phyloP scores from a whole-genome alignment of 2,888 invertebrate genomes.

The Thymelicus acteon region DNA sequence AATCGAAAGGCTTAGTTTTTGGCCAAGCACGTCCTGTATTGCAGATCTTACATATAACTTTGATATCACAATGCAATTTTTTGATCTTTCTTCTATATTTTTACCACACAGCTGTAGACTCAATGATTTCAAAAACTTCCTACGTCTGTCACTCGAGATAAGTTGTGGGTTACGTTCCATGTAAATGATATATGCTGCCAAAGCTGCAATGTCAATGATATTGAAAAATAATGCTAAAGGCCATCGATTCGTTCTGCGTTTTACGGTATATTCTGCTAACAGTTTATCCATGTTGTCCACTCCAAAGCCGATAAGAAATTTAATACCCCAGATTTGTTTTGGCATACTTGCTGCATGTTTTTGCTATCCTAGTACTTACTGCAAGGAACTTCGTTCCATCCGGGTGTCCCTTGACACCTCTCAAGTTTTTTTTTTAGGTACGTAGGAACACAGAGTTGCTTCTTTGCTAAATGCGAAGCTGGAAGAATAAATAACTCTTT shows the following conservation, averaged over 20 bases:
- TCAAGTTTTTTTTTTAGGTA: constrained; percentile 36
- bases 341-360: no score
- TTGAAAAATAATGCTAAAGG: constrained; percentile 35
- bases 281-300: constrained; percentile 36
- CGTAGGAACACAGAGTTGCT: constrained; percentile 33
- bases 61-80: constrained; percentile 36
- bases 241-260: constrained; percentile 35
- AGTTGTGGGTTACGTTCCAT: constrained; percentile 25
- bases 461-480: constrained; percentile 36
- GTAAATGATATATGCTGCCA: constrained; percentile 35
- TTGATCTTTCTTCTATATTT: constrained; percentile 32
- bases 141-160: constrained; percentile 17
- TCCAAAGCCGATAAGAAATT: no score
- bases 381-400: no score
- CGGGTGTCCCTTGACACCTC: no score
- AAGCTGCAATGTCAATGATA: constrained; percentile 33
- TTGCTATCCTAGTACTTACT: no score
- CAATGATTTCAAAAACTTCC: constrained; percentile 37
- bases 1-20: constrained; percentile 33
- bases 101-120: constrained; percentile 32
- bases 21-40: constrained; percentile 36
- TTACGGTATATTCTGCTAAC: constrained; percentile 31
- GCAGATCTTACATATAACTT: constrained; percentile 29
- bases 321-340: no score
- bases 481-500: constrained; percentile 34